Evolutionary conservation across 2,113 vertebrate genomes (phyloP).

Genomic region (Coryphaenoides rupestris): DNA sequence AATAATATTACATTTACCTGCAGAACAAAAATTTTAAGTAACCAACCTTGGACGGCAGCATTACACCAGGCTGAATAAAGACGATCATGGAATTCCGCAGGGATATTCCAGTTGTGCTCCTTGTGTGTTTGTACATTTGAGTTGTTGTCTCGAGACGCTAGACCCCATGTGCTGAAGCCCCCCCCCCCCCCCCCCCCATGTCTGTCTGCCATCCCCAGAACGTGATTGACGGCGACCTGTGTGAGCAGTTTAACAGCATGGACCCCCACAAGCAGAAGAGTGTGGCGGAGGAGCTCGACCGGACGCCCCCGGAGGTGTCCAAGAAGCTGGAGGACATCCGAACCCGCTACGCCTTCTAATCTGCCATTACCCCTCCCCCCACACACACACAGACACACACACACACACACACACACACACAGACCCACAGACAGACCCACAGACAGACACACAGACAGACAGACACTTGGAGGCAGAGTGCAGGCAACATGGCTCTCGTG

Average conservation of each 20-base stretch:
- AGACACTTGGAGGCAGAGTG: background rate
- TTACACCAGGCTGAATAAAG: too few relatives aligned
- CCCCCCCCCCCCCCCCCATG: background rate
- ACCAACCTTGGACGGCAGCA: too few relatives aligned
- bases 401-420: background rate
- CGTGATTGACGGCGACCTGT: slow-evolving; percentile 97
- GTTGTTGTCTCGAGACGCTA: too few relatives aligned
- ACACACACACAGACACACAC: background rate
- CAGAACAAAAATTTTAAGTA: too few relatives aligned
- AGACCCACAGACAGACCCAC: slow-evolving; percentile 4
- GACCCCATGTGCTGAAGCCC: background rate
- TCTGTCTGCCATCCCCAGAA: slow-evolving; percentile 73
- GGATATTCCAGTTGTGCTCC: too few relatives aligned
- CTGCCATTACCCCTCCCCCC: too few relatives aligned
- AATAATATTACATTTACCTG: too few relatives aligned
- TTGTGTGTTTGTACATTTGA: too few relatives aligned
- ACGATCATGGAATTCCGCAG: too few relatives aligned
- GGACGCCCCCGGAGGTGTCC: slow-evolving; percentile 94
- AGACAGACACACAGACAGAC: background rate
- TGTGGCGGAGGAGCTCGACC: slow-evolving; percentile 92
- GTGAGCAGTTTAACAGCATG: slow-evolving; percentile 99
- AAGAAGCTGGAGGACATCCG: slow-evolving; percentile 98
- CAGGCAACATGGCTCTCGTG: too few relatives aligned
- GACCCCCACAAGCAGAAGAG: slow-evolving; percentile 98
- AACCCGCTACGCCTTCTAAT: slow-evolving; percentile 95